phyloP scores from a whole-genome alignment of 2,113 vertebrate genomes.

The Sminthopsis crassicaudata region DNA sequence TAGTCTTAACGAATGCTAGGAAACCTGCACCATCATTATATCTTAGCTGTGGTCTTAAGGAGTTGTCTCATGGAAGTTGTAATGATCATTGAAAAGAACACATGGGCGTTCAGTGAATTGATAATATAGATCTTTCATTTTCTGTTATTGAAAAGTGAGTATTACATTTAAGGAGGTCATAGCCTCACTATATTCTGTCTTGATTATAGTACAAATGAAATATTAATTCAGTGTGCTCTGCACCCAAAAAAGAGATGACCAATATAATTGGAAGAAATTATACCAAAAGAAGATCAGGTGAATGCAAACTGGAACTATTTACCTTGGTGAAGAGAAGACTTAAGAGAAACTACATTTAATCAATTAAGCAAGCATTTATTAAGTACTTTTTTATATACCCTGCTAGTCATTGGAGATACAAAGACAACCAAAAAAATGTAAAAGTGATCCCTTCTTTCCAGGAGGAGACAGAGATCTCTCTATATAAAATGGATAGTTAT shows the following conservation, averaged over 20 bases:
- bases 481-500: neutral
- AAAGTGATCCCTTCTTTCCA: neutral
- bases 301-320: neutral
- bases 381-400: neutral
- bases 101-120: neutral
- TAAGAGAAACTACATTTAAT: neutral
- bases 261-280: neutral
- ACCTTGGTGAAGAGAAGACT: neutral
- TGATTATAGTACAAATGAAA: neutral
- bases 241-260: neutral
- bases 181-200: neutral
- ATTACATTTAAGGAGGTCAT: neutral
- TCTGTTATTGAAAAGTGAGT: neutral
- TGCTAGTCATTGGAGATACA: neutral
- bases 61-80: neutral
- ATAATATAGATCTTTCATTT: neutral
- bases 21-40: neutral
- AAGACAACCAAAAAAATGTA: neutral
- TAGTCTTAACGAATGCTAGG: neutral
- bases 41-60: neutral
- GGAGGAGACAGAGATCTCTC: neutral
- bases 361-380: neutral
- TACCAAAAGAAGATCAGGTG: neutral
- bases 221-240: neutral
- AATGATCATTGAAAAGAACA: neutral